Evolutionary conservation across 2,888 invertebrate genomes (phyloP).

Genomic region (Parnassius apollo): DNA sequence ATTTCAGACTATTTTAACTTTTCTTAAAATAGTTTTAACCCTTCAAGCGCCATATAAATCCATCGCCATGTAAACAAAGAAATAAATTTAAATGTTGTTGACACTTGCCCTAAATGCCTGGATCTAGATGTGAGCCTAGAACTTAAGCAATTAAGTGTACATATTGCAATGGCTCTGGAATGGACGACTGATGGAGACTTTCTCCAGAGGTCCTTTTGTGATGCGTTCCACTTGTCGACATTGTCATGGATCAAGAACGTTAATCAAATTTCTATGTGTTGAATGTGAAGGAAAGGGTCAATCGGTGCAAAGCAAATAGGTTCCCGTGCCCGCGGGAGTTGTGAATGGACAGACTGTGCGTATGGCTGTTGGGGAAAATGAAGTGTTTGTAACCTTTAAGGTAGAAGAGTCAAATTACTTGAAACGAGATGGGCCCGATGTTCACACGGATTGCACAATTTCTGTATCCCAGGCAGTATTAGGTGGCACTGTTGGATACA

Average conservation of each 20-base stretch:
- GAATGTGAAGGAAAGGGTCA: slow-evolving; percentile 97
- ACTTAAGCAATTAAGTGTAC: slow-evolving; percentile 93
- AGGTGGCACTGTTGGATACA: slow-evolving; percentile 95
- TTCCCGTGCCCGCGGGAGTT: slow-evolving; percentile 97
- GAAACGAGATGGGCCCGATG: slow-evolving; percentile 94
- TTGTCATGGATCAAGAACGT: slow-evolving; percentile 92
- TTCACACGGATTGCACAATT: slow-evolving; percentile 94
- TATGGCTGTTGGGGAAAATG: slow-evolving; percentile 94
- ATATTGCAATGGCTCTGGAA: slow-evolving; percentile 97
- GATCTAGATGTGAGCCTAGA: slow-evolving; percentile 93
- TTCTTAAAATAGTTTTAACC: too few relatives aligned
- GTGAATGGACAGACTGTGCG: slow-evolving; percentile 98
- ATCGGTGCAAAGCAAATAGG: slow-evolving; percentile 91
- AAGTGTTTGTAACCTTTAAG: slow-evolving; percentile 96
- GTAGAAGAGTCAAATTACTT: slow-evolving; percentile 95
- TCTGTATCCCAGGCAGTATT: too few relatives aligned
- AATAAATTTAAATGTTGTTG: slow-evolving; percentile 93
- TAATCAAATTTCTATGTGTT: slow-evolving; percentile 93
- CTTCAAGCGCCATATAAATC: too few relatives aligned
- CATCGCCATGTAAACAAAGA: slow-evolving; percentile 97
- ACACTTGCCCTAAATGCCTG: slow-evolving; percentile 95
- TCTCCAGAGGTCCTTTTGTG: slow-evolving; percentile 95
- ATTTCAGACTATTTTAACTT: too few relatives aligned
- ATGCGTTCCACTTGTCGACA: slow-evolving; percentile 97
- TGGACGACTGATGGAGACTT: too few relatives aligned